Evolutionary conservation across 2,797 vertebrate species (phyloP).

Genomic region (Schizothorax lantsangensis): DNA sequence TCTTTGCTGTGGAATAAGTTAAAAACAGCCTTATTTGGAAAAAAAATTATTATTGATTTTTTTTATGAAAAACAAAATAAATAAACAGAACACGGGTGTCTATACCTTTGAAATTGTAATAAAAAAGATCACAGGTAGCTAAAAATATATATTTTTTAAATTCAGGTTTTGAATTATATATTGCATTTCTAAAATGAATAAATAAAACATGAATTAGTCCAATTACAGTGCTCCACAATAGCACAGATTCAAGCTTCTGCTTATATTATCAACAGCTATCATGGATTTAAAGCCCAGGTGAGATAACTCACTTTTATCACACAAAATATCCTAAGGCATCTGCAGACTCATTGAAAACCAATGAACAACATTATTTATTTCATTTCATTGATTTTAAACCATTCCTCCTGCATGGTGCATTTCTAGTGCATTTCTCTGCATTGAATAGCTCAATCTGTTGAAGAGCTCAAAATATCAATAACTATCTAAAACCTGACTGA

Average conservation of each 20-base stretch:
- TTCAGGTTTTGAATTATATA: too few relatives aligned
- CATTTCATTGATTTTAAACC: conserved; percentile 4
- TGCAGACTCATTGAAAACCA: background rate
- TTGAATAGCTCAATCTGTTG: background rate
- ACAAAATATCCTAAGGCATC: background rate
- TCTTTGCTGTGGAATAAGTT: background rate
- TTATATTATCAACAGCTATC: background rate
- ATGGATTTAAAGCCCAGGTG: background rate
- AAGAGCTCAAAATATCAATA: conserved; percentile 1
- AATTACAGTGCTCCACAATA: background rate
- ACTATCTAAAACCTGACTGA: background rate
- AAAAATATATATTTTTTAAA: background rate
- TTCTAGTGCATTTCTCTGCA: background rate
- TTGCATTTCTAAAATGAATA: background rate
- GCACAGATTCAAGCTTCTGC: background rate
- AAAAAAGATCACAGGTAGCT: background rate
- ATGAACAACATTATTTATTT: background rate
- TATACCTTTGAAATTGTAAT: background rate
- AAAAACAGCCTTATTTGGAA: too few relatives aligned
- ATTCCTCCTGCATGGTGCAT: background rate
- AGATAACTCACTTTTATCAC: background rate
- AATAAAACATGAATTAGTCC: background rate
- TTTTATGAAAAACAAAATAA: too few relatives aligned
- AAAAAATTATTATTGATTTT: too few relatives aligned
- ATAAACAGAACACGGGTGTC: background rate